A percentile compares a stretch with the other conserved stretches of the same genome.
Evolutionary conservation across 1,140 invertebrate species (phyloP).

Genomic region (Drosophila miranda): DNA sequence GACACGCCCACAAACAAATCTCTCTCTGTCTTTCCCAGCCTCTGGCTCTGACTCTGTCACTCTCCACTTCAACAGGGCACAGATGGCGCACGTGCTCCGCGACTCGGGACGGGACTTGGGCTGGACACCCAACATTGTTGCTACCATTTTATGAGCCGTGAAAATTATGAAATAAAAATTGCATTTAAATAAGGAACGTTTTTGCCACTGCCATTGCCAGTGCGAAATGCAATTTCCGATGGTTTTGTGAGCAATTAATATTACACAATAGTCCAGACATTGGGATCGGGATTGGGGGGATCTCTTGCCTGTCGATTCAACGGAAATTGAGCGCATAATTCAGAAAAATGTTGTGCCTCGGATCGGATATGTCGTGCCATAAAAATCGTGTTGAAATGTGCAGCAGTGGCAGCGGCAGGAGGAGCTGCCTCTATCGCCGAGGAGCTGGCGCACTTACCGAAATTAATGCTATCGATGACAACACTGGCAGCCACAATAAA

Average conservation of each 20-base stretch:
- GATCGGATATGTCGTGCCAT: constrained; percentile 69
- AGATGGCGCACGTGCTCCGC: constrained; percentile 54
- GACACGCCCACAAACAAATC: constrained; percentile 74
- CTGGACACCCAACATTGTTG: constrained; percentile 54
- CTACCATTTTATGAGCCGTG: constrained; percentile 60
- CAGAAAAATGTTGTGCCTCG: constrained; percentile 52
- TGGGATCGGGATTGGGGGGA: not conserved
- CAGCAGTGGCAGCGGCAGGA: constrained; percentile 5
- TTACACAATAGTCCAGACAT: constrained; percentile 33
- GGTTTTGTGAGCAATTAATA: constrained; percentile 41
- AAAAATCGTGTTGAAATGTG: constrained; percentile 73
- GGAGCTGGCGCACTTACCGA: constrained; percentile 63
- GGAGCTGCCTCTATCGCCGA: constrained; percentile 18
- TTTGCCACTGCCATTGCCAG: not conserved
- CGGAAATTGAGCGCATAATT: constrained; percentile 81
- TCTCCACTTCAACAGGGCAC: constrained; percentile 4
- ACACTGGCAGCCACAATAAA: constrained; percentile 65
- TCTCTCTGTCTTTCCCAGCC: constrained; percentile 23
- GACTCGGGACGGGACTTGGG: not conserved
- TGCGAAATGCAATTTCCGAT: constrained; percentile 34
- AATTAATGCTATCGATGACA: constrained; percentile 81
- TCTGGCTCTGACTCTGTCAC: no score
- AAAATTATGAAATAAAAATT: constrained; percentile 56
- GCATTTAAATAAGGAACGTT: constrained; percentile 8
- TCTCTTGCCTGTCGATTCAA: constrained; percentile 56